These are phyloP conservation scores for Morpho achilles DNA, from an alignment of 2,888 invertebrate species.

Conservation along the genomic window DNA sequence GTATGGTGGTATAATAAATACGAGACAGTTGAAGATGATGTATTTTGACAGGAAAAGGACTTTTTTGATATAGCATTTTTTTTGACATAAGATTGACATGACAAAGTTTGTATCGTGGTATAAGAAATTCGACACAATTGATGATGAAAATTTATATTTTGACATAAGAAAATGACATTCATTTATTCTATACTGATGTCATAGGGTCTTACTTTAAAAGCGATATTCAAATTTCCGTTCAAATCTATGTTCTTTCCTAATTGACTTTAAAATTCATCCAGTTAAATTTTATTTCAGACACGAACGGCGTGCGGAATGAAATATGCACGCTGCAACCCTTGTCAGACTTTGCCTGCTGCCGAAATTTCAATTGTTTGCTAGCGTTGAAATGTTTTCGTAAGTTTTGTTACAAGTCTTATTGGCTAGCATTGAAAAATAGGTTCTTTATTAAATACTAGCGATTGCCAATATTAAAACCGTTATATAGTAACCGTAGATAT, in stretches of 20 bases:
- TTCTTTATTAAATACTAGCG: not conserved
- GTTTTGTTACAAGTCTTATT: not conserved
- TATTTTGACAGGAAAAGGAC: too few species aligned
- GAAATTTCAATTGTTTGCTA: constrained; percentile 14
- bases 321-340: constrained; percentile 22
- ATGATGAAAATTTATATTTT: too few species aligned
- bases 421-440: not conserved
- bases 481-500: not conserved
- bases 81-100: too few species aligned
- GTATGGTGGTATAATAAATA: too few species aligned
- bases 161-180: too few species aligned
- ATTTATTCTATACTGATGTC: too few species aligned
- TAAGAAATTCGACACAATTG: too few species aligned
- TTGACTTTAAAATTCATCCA: constrained; percentile 4
- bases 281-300: constrained; percentile 5
- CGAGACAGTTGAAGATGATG: too few species aligned
- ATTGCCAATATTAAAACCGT: not conserved
- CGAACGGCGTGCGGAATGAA: constrained; percentile 15
- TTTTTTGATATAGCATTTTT: too few species aligned
- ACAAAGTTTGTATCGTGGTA: too few species aligned
- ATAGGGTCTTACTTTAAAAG: too few species aligned
- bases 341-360: constrained; percentile 21
- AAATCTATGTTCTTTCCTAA: not conserved
- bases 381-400: not conserved
- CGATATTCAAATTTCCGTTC: too few species aligned